Percentiles rank a stretch among this genome's conserved stretches.
phyloP scores from a whole-genome alignment of 2,797 vertebrate genomes.

The Sebastes oblongus region DNA sequence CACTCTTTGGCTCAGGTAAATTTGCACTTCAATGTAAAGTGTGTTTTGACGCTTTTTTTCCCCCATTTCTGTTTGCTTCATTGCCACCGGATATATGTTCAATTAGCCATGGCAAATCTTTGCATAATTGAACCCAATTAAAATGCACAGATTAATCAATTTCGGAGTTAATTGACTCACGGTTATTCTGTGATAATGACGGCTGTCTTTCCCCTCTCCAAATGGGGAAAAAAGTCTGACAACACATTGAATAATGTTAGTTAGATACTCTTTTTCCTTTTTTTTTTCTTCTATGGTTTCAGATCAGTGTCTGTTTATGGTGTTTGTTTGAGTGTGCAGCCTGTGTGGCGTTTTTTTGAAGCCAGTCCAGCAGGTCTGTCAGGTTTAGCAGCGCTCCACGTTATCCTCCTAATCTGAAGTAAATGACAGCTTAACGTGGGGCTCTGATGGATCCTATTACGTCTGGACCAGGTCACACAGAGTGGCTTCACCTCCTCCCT shows the following conservation, averaged over 20 bases:
- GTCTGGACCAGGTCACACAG: constrained; percentile 44
- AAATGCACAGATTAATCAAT: constrained; percentile 70
- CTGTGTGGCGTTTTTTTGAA: constrained; percentile 31
- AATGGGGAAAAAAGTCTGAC: constrained; percentile 4
- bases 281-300: neutral
- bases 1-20: constrained; percentile 89
- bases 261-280: neutral
- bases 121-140: constrained; percentile 70
- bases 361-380: constrained; percentile 55
- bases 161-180: constrained; percentile 66
- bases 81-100: constrained; percentile 64
- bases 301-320: neutral
- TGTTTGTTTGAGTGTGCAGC: neutral
- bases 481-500: constrained; percentile 36
- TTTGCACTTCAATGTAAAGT: neutral
- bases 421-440: constrained; percentile 63
- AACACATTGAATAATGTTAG: constrained; percentile 7
- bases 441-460: constrained; percentile 68
- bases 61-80: constrained; percentile 51
- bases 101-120: constrained; percentile 70
- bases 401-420: constrained; percentile 71
- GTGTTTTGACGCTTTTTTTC: neutral
- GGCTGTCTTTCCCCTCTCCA: constrained; percentile 24
- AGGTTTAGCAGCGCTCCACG: constrained; percentile 45
- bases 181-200: constrained; percentile 55